Evolutionary conservation across 2,113 vertebrate genomes (phyloP).

Genomic region (Ariopsis seemanni): DNA sequence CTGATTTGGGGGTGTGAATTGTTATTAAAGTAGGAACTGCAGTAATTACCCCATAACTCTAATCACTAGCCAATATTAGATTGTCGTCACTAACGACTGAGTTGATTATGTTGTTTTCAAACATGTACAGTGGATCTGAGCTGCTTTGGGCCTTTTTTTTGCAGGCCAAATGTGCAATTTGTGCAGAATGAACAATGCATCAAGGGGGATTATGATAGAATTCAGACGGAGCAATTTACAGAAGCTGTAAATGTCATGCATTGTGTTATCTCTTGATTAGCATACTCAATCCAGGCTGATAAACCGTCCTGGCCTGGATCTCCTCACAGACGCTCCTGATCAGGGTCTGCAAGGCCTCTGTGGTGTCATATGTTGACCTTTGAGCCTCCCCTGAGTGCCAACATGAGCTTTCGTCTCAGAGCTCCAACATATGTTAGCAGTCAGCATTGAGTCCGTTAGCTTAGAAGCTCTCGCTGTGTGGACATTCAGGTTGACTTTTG

Average conservation of each 20-base stretch:
- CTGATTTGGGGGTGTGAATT: not conserved
- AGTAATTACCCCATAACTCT: not conserved
- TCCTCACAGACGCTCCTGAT: not conserved
- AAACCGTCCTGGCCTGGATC: not conserved
- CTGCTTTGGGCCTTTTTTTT: not conserved
- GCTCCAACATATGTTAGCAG: slow-evolving; percentile 18
- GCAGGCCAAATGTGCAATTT: slow-evolving; percentile 10
- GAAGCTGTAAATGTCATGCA: not conserved
- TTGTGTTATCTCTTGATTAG: not conserved
- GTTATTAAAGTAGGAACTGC: not conserved
- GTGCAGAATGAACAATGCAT: not conserved
- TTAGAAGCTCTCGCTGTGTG: not conserved
- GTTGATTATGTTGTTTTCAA: slow-evolving; percentile 5
- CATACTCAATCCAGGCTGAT: not conserved
- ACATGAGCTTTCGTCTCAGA: not conserved
- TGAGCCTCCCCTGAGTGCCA: not conserved
- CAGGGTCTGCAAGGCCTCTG: not conserved
- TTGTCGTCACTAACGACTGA: not conserved
- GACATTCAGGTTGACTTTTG: not conserved
- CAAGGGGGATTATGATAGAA: not conserved
- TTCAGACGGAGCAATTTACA: not conserved
- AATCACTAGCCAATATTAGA: not conserved
- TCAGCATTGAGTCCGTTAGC: not conserved
- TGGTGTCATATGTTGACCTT: slow-evolving; percentile 15
- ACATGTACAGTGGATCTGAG: not conserved